Evolutionary conservation across 2,113 vertebrate species (phyloP), one percentile per base, ranked within the genome.

Genomic region (Ceyx melanurus): DNA sequence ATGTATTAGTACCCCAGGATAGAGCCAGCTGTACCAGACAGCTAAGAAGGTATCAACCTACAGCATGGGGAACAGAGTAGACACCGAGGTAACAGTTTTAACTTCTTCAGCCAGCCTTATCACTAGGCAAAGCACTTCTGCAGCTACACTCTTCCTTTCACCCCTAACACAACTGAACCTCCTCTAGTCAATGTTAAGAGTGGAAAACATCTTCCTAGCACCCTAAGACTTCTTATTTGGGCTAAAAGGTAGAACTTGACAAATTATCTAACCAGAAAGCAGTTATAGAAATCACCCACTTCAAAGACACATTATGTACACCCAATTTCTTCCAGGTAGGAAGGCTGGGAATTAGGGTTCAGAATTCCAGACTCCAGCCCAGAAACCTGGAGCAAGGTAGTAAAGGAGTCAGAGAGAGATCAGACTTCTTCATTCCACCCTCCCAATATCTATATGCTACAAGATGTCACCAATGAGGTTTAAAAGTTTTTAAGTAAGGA

Each of bases 181-280:
- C 18, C 1, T 16, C 56, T 0, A 81, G 31, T 50, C 40, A 74
- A n/a, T 3, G 23, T 11, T 14, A 8, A 8, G 4, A 14, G 1
- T 10, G 54, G 31, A 58, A 43, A 46, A 70, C 60, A 40, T 29
- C 62, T 81, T 78, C 45, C 77, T 23, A 68, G 5, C 4, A n/a
- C 43, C 1, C 0, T 23, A 65, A 72, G 13, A 45, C 0, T 1
- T 26, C 21, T 3, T 54, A 83, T 81, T 72, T 9, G 60, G 37
- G 57, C 20, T 15, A 86, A 68, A 92, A 81, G 5, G 29, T 0
- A 78, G 9, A 68, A 61, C 13, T 31, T 46, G 20, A 66, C 25
- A 90, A 82, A 65, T 75, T 5, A 61, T 22, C 26, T 37, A 89
- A 61, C 21, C 37, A 87, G 42, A 57, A 70, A 20, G 29, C 18